Evolutionary conservation across 1,140 invertebrate genomes (phyloP).

Genomic region (Wiebesia pumilae): DNA sequence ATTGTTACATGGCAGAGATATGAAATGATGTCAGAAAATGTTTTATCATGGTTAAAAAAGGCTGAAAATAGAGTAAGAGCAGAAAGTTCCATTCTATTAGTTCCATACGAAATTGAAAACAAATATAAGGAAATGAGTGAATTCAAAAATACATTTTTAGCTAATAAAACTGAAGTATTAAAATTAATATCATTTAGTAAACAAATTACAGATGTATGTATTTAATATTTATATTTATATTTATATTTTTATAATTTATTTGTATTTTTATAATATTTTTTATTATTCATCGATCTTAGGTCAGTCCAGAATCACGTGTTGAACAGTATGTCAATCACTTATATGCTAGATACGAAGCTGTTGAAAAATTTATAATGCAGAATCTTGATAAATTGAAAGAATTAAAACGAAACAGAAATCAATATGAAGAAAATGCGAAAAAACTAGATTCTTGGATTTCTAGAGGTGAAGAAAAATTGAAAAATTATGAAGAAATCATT

Average conservation of each 20-base stretch:
- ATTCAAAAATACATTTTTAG: conserved; percentile 79
- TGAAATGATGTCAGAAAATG: conserved; percentile 84
- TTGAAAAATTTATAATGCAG: conserved; percentile 82
- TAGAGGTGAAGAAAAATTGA: conserved; percentile 83
- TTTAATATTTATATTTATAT: not conserved
- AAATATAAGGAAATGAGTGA: conserved; percentile 83
- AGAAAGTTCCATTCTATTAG: conserved; percentile 82
- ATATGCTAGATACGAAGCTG: conserved; percentile 83
- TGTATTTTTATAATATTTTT: conserved; percentile 1
- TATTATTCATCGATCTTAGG: not conserved
- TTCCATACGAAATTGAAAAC: conserved; percentile 81
- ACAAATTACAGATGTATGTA: conserved; percentile 78
- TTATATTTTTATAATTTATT: not conserved
- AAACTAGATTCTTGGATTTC: conserved; percentile 87
- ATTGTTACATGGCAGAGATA: conserved; percentile 88
- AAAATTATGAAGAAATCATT: conserved; percentile 80
- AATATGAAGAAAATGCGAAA: conserved; percentile 81
- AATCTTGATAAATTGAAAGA: conserved; percentile 82
- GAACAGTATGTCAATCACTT: conserved; percentile 87
- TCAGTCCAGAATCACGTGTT: conserved; percentile 88
- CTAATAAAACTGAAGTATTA: conserved; percentile 80
- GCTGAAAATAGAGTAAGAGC: conserved; percentile 86
- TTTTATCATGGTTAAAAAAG: conserved; percentile 90
- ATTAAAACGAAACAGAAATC: conserved; percentile 80
- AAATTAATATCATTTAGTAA: conserved; percentile 82